A percentile compares a stretch with the other conserved stretches of the same genome.
phyloP scores from a whole-genome alignment of 1,140 invertebrate genomes.

The Sminthurides bifidus region DNA sequence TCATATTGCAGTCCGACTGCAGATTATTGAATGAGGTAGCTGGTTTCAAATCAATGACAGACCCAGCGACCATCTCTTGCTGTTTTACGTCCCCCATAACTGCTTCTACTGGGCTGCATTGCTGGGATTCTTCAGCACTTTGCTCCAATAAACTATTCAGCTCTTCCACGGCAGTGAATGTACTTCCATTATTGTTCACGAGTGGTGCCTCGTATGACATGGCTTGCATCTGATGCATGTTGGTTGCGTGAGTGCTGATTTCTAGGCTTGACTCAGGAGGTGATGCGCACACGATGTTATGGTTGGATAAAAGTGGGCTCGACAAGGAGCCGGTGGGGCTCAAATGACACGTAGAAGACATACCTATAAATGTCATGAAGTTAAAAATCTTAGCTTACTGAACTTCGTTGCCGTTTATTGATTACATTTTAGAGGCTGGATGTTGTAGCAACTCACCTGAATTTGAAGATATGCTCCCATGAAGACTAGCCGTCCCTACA shows the following conservation, averaged over 20 bases:
- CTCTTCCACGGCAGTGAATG: slow-evolving; percentile 16
- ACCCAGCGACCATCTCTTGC: not conserved
- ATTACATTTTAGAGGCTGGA: no score
- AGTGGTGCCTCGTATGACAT: no score
- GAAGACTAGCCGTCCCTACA: no score
- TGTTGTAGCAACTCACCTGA: no score
- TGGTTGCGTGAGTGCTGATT: no score
- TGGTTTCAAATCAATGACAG: slow-evolving; percentile 9
- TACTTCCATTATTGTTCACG: no score
- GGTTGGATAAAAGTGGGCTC: not conserved
- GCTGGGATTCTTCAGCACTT: slow-evolving; percentile 4
- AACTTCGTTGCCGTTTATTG: no score
- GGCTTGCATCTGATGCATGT: no score
- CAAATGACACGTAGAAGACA: not conserved
- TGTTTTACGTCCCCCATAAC: not conserved
- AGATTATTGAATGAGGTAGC: not conserved
- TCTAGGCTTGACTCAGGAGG: no score
- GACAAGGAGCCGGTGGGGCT: not conserved
- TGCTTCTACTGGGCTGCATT: not conserved
- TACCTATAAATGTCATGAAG: not conserved
- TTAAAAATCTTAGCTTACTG: no score
- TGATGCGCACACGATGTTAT: no score
- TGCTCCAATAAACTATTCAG: slow-evolving; percentile 16
- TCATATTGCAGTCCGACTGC: not conserved
- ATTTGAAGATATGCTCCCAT: no score